Base-by-base conservation (phyloP, 1,140 invertebrate species). In the Drosophila mojavensis region DNA sequence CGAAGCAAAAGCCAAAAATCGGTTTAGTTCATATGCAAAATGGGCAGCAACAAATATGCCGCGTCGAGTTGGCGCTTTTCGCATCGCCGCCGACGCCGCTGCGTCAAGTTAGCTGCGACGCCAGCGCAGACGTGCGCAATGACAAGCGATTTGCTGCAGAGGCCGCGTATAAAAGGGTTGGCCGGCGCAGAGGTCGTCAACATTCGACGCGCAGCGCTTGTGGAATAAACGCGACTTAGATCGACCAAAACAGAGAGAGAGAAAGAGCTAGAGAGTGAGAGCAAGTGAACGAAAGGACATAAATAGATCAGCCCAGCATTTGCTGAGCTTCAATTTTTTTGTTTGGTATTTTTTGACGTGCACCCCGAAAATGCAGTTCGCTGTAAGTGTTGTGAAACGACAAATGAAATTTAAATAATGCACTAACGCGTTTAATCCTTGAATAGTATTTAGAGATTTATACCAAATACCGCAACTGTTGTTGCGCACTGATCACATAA, bases 151-250 rank as follows among this genome's bases (percentile, higher is more conserved):
- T 78, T 70, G 53, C 24, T 54, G 77, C 61, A 60, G 78, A 66
- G 79, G 50, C 67, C 76, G 72, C 69, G 77, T 88, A 88, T 88
- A 88, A 88, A 88, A 88, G 83, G 83, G 84, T 89, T 82, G 78
- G 48, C 53, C 72, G 43, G 66, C 58, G 61, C 83, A 77, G 84
- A 88, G 83, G 79, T 88, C 73, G 76, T 73, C 83, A 82, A 89
- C 84, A 88, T 58, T 79, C 77, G 69, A 33, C 66, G 81, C 81
- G 75, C 67, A 54, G 61, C 69, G 62, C 43, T 67, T 75, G 72
- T 75, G 60, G 72, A 75, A 63, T 75, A 70, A 39, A 53, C 66
- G 28, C 66, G 71, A 39, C 30, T 41, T n/a, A 47, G 30, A 41
- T 36, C 5, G 50, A 17, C 11, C 17, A 24, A 17, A 4, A 20